Evolutionary conservation across 2,113 vertebrate species (phyloP).

Genomic region (Nannospalax galili): DNA sequence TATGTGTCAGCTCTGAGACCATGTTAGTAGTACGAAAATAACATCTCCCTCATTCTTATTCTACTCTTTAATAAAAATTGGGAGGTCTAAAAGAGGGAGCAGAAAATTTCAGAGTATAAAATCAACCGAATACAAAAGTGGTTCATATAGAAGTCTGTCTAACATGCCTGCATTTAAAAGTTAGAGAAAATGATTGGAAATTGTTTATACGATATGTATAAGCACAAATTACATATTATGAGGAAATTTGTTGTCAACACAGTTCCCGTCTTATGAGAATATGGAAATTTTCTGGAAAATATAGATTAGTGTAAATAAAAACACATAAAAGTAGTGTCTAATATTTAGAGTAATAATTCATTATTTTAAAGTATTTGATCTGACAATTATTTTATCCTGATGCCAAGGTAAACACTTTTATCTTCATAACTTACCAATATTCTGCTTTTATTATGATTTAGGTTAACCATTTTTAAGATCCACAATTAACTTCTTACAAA

Average conservation of each 20-base stretch:
- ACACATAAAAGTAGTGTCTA: no score
- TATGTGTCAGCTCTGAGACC: not conserved
- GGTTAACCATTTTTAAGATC: not conserved
- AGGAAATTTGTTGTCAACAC: not conserved
- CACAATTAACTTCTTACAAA: not conserved
- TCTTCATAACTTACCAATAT: not conserved
- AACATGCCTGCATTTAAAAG: not conserved
- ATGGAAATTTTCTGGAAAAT: not conserved
- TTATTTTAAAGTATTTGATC: conserved; percentile 15
- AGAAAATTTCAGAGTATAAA: not conserved
- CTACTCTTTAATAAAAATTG: not conserved
- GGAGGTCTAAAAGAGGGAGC: not conserved
- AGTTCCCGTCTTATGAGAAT: not conserved
- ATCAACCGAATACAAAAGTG: not conserved
- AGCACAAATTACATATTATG: not conserved
- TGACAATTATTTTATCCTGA: conserved; percentile 14
- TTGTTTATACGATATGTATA: not conserved
- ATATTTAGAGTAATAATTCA: not conserved
- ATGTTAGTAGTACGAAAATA: not conserved
- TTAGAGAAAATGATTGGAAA: not conserved
- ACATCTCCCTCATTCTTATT: not conserved
- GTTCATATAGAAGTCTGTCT: not conserved
- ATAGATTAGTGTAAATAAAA: conserved; percentile 1
- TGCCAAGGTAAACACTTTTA: conserved; percentile 5
- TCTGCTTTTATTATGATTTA: not conserved